phyloP scores from a whole-genome alignment of 30 jellyfish, hydroid and myxozoan genomes.

The Turritopsis rubra region DNA sequence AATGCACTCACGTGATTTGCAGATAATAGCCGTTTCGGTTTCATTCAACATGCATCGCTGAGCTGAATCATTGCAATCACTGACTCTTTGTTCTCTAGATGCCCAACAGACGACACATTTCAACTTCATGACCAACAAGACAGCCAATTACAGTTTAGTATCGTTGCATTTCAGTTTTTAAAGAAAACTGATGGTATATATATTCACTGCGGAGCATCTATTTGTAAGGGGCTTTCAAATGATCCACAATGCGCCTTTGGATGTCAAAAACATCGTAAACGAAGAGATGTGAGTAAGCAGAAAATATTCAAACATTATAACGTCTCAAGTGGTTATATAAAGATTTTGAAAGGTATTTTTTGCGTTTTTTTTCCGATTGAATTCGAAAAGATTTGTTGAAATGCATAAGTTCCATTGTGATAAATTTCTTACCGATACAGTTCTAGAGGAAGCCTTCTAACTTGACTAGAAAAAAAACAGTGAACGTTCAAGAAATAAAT shows the following conservation, averaged over 20 bases:
- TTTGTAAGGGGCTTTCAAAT: background rate
- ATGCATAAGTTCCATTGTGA: background rate
- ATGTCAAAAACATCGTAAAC: background rate
- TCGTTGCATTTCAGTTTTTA: conserved; percentile 5
- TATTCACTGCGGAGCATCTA: background rate
- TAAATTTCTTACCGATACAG: no score
- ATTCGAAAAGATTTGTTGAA: background rate
- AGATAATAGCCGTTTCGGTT: no score
- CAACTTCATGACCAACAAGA: background rate
- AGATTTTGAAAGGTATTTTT: background rate
- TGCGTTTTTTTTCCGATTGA: background rate
- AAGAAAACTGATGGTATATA: background rate
- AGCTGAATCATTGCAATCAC: no score
- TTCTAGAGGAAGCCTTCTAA: no score
- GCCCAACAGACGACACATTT: background rate
- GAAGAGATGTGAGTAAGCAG: background rate
- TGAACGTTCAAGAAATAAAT: no score
- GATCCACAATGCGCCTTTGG: conserved; percentile 1
- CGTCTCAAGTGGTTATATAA: conserved; percentile 4
- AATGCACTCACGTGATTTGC: no score
- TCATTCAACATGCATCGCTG: no score
- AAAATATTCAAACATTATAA: background rate
- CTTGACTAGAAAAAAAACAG: no score
- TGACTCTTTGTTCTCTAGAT: background rate
- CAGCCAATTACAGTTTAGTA: background rate